Base-by-base conservation (phyloP, 2,888 invertebrate genomes). In the Scaptomyza polygonia region DNA sequence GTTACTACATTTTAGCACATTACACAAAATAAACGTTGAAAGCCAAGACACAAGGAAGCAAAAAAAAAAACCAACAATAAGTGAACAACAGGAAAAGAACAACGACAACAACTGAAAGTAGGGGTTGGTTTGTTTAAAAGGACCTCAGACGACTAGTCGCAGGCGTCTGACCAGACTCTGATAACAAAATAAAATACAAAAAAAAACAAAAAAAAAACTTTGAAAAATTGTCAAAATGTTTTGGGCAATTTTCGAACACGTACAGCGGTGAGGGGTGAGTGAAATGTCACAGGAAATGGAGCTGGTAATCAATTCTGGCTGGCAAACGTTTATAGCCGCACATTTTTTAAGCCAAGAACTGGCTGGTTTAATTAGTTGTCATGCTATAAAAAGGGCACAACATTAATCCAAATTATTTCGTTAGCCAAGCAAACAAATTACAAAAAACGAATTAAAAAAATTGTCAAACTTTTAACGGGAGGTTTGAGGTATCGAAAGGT, bases 341-440 rank as follows among this genome's bases (percentile, higher is more conserved):
- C 61, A 83, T 65, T 79, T 67, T 55, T 72, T 45, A 53, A 54
- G 44, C 21, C 63, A 44, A 52, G 42, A 49, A 64, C 45, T 40
- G 56, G 54, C 45, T 29, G 14, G 64, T 62, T 79, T 82, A 80
- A 80, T 85, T 80, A 75, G 80, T 62, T 78, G 30, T 34, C 51
- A 32, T 61, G 65, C 49, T 55, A 45, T 32, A 9, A 58, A 62
- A 66, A 65, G 57, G 59, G 52, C 21, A 55, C 51, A 53, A 61
- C 47, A 86, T 84, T 86, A 67, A 86, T 84, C 72, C 71, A 78
- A 80, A 86, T 83, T 81, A 83, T 83, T 81, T 80, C 58, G 64
- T 70, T 65, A 67, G 75, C 63, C 53, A 34, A 62, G 67, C 74
- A 67, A 85, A 71, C 77, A 85, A 85, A 85, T 81, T 84, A 39